Evolutionary conservation across 2,888 invertebrate genomes (phyloP), one percentile per base, ranked within the genome.

Genomic region (Synergus itoensis): DNA sequence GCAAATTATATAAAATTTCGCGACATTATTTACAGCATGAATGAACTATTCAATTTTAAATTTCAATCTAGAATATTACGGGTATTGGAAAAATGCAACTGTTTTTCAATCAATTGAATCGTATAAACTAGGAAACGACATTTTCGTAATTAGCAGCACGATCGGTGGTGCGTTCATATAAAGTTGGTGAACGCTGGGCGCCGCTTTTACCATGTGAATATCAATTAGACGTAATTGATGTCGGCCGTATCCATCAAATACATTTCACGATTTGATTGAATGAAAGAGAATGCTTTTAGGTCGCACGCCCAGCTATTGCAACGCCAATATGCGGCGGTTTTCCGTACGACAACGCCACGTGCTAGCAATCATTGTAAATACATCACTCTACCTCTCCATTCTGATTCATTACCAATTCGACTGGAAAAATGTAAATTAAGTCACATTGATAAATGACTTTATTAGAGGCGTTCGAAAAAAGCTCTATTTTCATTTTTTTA

Each of bases 141-240:
- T 53, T 73, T 73, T n/a, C 0, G 73, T 53, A 73, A 73, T 73
- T 48, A 73, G 53, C 73, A 73, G n/a, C 73, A 36, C 53, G n/a
- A 73, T 73, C 73, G 69, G 67, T 69, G 69, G 45, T 69, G 48
- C 18, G 69, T 69, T 69, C 69, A 48, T 78, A 78, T 76, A 62
- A 78, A 83, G 82, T 86, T 84, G 82, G 85, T 79, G 76, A 77
- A 77, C 67, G 60, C 64, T 62, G 9, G 69, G 16, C 48, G n/a
- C 45, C 69, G 16, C 28, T 69, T 69, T 43, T 69, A 36, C 85
- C 79, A 82, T 81, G 84, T 83, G 86, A 87, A 86, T 88, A 87
- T 87, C 87, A 87, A 88, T 87, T 86, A 86, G 85, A 84, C 83
- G 85, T 86, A 87, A 88, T 88, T 85, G 87, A 87, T 85, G 88